phyloP scores from a whole-genome alignment of 2,797 vertebrate species.

The Poecilia picta region DNA sequence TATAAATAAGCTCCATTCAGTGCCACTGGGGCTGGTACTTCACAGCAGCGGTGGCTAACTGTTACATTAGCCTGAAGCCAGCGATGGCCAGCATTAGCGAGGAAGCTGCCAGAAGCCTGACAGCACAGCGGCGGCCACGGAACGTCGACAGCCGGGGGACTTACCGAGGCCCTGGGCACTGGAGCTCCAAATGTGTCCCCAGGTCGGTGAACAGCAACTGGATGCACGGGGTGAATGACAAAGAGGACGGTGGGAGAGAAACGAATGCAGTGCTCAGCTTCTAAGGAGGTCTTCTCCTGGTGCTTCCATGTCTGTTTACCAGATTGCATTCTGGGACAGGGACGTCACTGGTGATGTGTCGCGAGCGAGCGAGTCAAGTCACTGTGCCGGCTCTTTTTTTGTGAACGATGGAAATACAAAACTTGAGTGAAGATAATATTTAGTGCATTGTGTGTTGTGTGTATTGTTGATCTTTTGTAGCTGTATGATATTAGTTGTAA shows the following conservation, averaged over 20 bases:
- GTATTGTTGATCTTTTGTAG: not conserved
- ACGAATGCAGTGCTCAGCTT: constrained; percentile 79
- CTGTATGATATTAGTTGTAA: not conserved
- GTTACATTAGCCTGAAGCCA: constrained; percentile 65
- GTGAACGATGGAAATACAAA: not conserved
- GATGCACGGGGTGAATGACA: constrained; percentile 63
- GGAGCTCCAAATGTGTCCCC: constrained; percentile 57
- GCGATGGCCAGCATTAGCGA: constrained; percentile 76
- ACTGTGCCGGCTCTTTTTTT: not conserved
- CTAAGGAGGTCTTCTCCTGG: constrained; percentile 86
- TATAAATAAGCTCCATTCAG: constrained; percentile 24
- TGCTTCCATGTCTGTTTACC: constrained; percentile 91
- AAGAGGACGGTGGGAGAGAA: constrained; percentile 70
- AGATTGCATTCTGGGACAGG: constrained; percentile 87
- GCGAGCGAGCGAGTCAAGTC: not conserved
- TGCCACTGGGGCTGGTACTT: constrained; percentile 49
- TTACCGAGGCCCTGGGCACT: constrained; percentile 75
- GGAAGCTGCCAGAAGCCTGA: constrained; percentile 72
- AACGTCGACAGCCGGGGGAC: constrained; percentile 62
- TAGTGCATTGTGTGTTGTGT: not conserved
- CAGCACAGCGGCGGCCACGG: constrained; percentile 72
- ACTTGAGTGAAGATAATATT: not conserved
- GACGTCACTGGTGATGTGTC: constrained; percentile 71
- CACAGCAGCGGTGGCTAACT: constrained; percentile 59
- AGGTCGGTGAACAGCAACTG: constrained; percentile 55